A percentile compares a stretch with the other conserved stretches of the same genome.
Conservation (phyloP, 2,113 vertebrate genomes). For the Ictalurus furcatus region DNA sequence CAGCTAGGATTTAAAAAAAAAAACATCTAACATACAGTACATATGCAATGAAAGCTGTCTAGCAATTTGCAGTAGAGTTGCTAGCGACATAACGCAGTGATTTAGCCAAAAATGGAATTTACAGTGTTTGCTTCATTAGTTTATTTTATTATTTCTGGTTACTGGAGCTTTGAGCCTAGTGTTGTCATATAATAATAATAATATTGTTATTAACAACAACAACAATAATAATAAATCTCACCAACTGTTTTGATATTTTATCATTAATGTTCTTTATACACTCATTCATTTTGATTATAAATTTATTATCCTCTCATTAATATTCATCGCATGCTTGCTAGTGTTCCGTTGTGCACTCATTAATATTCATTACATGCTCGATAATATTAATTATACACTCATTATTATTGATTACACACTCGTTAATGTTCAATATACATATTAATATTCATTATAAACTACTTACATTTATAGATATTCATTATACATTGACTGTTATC, state of each 20-base stretch:
- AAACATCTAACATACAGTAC: background rate
- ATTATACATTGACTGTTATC: no score
- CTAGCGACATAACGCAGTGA: background rate
- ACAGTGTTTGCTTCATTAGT: background rate
- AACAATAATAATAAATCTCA: background rate
- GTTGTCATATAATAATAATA: background rate
- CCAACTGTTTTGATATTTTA: background rate
- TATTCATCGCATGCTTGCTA: background rate
- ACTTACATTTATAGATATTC: no score
- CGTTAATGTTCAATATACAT: background rate
- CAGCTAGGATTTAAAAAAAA: background rate
- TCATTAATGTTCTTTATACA: background rate
- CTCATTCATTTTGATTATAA: background rate
- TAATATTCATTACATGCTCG: background rate
- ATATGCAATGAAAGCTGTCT: background rate
- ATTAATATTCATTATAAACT: no score
- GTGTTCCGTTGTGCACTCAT: background rate
- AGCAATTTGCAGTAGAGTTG: background rate
- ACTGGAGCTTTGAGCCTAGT: background rate
- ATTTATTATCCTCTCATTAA: background rate
- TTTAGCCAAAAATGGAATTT: background rate
- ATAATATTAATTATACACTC: background rate
- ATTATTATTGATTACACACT: background rate
- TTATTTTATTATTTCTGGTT: background rate
- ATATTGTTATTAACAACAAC: no score